phyloP scores from a whole-genome alignment of 2,888 invertebrate species.

The Watsonalla cultraria region DNA sequence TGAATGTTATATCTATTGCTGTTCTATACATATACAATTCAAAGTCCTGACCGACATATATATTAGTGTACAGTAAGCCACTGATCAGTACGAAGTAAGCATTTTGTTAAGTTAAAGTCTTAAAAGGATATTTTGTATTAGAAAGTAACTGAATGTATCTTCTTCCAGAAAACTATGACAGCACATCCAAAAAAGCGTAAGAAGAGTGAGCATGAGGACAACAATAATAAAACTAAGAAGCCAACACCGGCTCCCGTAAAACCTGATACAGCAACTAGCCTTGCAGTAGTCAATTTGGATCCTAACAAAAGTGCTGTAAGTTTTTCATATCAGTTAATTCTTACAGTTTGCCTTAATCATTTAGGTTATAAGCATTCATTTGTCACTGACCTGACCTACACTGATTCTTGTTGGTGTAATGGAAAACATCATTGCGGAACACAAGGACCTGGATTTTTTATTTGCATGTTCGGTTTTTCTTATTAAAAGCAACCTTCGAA shows the following conservation, averaged over 20 bases:
- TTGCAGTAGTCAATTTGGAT: slow-evolving; percentile 20
- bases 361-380: too few species aligned
- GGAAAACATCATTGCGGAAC: too few species aligned
- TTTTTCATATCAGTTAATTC: slow-evolving; percentile 7
- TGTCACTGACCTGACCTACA: too few species aligned
- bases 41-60: too few species aligned
- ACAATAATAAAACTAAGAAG: slow-evolving; percentile 49
- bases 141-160: background rate
- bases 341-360: background rate
- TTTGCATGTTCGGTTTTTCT: too few species aligned
- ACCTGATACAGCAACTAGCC: slow-evolving; percentile 33
- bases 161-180: slow-evolving; percentile 47
- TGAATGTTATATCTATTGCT: background rate
- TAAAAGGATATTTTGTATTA: too few species aligned
- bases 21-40: background rate
- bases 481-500: too few species aligned
- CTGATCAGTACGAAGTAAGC: too few species aligned
- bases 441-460: too few species aligned
- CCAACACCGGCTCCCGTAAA: slow-evolving; percentile 25
- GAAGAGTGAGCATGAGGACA: slow-evolving; percentile 62
- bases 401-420: too few species aligned
- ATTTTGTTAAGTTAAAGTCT: too few species aligned
- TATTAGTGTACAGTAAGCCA: too few species aligned
- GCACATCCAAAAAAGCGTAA: slow-evolving; percentile 60
- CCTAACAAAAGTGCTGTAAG: slow-evolving; percentile 46